Percentiles rank a stretch among this genome's conserved stretches.
Evolutionary conservation across 2,113 vertebrate genomes (phyloP).

Genomic region (Emydura subglobosa): DNA sequence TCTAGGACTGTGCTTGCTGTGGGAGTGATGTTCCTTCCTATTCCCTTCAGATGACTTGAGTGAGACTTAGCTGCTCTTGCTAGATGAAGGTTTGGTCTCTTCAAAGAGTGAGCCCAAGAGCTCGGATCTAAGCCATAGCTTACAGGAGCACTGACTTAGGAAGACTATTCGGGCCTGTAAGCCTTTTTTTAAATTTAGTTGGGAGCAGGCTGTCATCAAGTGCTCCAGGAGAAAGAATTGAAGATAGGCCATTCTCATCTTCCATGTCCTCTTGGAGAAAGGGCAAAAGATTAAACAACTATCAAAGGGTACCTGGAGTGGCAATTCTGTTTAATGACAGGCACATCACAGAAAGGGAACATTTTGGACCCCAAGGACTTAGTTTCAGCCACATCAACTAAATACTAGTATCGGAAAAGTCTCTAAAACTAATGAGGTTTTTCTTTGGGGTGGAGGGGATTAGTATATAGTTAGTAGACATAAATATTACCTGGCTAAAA

Average conservation of each 20-base stretch:
- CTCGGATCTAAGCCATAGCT: no score
- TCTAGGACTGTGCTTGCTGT: background rate
- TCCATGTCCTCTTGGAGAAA: no score
- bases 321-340: no score
- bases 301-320: no score
- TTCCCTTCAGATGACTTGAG: background rate
- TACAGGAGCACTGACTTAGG: no score
- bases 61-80: background rate
- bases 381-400: background rate
- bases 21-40: background rate
- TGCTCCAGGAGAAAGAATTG: no score
- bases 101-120: background rate
- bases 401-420: background rate
- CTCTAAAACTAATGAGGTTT: background rate
- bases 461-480: background rate
- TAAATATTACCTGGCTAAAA: background rate
- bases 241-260: no score
- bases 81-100: background rate
- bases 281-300: no score
- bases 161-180: no score
- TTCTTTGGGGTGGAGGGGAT: background rate
- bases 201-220: no score
- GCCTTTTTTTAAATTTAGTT: no score
- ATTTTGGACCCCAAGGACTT: background rate
- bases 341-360: background rate